Evolutionary conservation across 2,113 vertebrate species (phyloP).

Genomic region (Ia io): DNA sequence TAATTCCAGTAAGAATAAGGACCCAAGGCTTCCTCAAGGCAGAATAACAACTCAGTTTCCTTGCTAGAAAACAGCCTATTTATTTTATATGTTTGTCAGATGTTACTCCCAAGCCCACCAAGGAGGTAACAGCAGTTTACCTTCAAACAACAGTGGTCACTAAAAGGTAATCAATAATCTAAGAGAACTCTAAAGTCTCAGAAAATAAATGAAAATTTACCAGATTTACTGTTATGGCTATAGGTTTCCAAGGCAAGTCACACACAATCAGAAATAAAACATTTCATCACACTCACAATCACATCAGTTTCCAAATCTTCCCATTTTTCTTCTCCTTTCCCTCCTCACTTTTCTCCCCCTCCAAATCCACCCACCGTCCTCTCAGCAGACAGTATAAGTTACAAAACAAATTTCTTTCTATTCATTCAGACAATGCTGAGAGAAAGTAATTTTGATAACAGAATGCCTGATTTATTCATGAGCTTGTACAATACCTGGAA

Average conservation of each 20-base stretch:
- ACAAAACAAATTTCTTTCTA: constrained; percentile 37
- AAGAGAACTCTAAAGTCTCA: background rate
- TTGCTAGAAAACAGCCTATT: background rate
- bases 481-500: constrained; percentile 87
- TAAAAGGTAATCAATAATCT: constrained; percentile 36
- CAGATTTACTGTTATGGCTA: background rate
- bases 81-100: background rate
- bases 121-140: background rate
- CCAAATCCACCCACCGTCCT: background rate
- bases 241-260: background rate
- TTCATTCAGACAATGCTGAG: constrained; percentile 11
- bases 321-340: background rate
- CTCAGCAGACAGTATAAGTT: background rate
- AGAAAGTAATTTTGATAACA: constrained; percentile 42
- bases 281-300: background rate
- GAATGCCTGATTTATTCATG: background rate
- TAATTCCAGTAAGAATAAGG: background rate
- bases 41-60: background rate
- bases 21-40: background rate
- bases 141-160: background rate
- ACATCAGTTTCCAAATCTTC: background rate
- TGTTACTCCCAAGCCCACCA: background rate
- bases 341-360: background rate
- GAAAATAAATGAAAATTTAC: constrained; percentile 2
- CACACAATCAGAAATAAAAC: background rate